Conservation (phyloP, 2,888 invertebrate species). For the Agelastica alni region DNA sequence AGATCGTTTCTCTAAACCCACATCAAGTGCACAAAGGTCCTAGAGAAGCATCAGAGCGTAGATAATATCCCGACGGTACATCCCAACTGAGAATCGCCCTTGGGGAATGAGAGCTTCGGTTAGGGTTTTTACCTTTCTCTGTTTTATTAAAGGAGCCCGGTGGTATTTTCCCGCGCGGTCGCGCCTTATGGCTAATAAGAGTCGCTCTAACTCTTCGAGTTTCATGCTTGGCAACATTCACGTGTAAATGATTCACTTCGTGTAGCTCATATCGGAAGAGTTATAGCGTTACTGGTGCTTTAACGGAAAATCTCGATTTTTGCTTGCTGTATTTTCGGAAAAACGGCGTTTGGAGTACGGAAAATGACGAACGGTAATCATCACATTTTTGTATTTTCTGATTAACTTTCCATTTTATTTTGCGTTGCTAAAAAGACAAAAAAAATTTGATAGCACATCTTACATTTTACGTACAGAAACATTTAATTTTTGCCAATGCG, state of each 20-base stretch:
- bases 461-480: no score
- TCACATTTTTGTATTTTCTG: no score
- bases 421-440: no score
- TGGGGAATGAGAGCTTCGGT: conserved; percentile 27
- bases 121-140: conserved; percentile 25
- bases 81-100: conserved; percentile 35
- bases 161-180: conserved; percentile 19
- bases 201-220: conserved; percentile 31
- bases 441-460: no score
- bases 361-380: no score
- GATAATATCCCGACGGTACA: conserved; percentile 26
- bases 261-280: conserved; percentile 13
- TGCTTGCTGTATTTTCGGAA: conserved; percentile 5
- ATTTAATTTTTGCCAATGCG: no score
- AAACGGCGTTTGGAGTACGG: no score
- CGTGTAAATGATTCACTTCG: conserved; percentile 28
- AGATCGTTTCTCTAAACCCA: neutral
- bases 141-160: conserved; percentile 21
- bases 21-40: conserved; percentile 1
- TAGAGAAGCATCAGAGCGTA: conserved; percentile 25
- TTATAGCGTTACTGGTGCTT: conserved; percentile 11
- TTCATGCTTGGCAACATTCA: conserved; percentile 26
- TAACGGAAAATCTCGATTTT: neutral
- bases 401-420: no score
- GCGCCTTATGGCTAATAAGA: conserved; percentile 35